These are phyloP conservation scores for Acholoe squamosa DNA, from an alignment of 2,888 invertebrate species.

Conservation along the genomic window DNA sequence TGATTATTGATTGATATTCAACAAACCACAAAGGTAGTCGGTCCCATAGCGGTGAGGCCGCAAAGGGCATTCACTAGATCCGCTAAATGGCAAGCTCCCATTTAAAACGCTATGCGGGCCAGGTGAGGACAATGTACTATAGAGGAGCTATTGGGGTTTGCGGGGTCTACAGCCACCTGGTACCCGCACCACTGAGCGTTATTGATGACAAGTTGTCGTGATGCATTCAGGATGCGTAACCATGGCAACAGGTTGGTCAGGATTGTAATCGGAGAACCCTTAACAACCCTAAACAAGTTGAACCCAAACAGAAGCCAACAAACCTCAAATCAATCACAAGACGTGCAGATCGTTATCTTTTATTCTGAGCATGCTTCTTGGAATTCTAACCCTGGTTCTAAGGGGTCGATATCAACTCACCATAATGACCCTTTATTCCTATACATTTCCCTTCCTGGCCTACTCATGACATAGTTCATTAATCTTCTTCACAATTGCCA, in stretches of 20 bases:
- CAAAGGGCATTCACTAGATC: background rate
- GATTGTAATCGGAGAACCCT: background rate
- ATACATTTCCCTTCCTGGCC: too few species aligned
- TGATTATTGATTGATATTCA: background rate
- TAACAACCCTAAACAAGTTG: too few species aligned
- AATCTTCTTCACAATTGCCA: too few species aligned
- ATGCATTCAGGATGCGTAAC: background rate
- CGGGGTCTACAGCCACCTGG: background rate
- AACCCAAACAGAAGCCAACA: too few species aligned
- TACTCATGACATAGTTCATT: too few species aligned
- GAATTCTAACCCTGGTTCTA: too few species aligned
- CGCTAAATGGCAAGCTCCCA: background rate
- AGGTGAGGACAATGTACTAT: background rate
- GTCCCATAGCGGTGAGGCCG: background rate
- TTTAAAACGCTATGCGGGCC: background rate
- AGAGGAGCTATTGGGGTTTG: background rate
- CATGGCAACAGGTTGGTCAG: slow-evolving; percentile 42
- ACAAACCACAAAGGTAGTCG: background rate
- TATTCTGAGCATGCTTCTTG: too few species aligned
- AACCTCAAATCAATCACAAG: too few species aligned
- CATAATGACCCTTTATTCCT: too few species aligned
- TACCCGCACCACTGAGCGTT: background rate
- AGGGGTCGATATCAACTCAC: too few species aligned
- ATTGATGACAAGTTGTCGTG: slow-evolving; percentile 30
- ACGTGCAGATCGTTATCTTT: too few species aligned